phyloP scores from a whole-genome alignment of 2,888 invertebrate genomes.

The Resseliella maxima region DNA sequence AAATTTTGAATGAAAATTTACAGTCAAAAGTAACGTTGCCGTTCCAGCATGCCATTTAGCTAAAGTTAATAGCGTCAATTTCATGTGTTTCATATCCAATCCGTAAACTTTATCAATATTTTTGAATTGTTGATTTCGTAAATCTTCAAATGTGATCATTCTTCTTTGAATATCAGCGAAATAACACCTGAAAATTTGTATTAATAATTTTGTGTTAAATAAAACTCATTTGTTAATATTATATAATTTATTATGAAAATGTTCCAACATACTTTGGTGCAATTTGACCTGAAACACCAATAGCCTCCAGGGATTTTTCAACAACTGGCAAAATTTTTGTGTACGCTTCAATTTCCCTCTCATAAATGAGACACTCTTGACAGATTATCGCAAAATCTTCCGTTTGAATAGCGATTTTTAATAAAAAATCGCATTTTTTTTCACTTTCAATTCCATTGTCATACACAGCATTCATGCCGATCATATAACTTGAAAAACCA shows the following conservation, averaged over 20 bases:
- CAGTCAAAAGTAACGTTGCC: constrained; percentile 22
- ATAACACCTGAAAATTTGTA: not conserved
- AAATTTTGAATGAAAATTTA: not conserved
- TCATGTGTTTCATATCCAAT: constrained; percentile 31
- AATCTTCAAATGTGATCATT: constrained; percentile 28
- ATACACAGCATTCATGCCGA: not conserved
- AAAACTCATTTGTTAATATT: not conserved
- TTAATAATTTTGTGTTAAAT: not conserved
- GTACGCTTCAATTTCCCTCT: constrained; percentile 49
- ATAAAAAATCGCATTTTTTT: not conserved
- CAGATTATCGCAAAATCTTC: constrained; percentile 34
- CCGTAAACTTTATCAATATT: not conserved
- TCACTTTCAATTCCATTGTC: not conserved
- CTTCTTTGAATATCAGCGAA: not conserved
- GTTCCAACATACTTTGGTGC: not conserved
- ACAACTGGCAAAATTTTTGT: constrained; percentile 34
- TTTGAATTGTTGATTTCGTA: not conserved
- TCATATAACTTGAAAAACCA: constrained; percentile 11
- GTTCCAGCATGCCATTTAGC: constrained; percentile 54
- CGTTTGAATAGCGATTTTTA: constrained; percentile 33
- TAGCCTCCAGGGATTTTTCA: not conserved
- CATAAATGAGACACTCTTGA: constrained; percentile 30
- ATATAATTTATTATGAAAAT: not conserved
- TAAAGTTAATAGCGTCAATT: not conserved
- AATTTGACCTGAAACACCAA: not conserved